Evolutionary conservation across 2,113 vertebrate species (phyloP).

Genomic region (Onychorhynchus coronatus): DNA sequence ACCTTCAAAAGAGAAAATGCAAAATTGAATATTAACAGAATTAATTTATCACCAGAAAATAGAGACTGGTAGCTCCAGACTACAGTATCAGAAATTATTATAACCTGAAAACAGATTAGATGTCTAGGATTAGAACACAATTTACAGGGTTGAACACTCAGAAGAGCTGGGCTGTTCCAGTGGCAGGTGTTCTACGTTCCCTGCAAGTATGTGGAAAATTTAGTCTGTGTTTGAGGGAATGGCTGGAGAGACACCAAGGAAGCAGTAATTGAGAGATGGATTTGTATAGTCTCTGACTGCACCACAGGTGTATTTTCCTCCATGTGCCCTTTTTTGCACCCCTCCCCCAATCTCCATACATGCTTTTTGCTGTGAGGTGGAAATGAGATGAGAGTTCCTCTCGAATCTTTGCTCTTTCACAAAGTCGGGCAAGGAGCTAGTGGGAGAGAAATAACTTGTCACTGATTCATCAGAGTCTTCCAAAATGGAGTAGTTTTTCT

Average conservation of each 20-base stretch:
- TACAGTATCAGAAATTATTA: neutral
- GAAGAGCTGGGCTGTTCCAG: neutral
- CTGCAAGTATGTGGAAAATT: neutral
- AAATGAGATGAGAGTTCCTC: neutral
- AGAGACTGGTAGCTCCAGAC: neutral
- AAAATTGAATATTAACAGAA: neutral
- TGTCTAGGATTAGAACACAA: neutral
- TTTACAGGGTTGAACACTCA: neutral
- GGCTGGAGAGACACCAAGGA: neutral
- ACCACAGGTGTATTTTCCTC: neutral
- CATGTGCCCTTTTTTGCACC: neutral
- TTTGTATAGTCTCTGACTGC: neutral
- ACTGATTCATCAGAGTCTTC: neutral
- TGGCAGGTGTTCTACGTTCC: neutral
- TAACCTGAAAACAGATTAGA: neutral
- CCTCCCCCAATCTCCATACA: neutral
- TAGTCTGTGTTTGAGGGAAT: neutral
- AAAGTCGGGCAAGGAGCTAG: neutral
- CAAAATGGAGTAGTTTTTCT: neutral
- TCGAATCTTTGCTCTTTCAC: neutral
- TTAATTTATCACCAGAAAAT: neutral
- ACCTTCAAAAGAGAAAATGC: slow-evolving; percentile 72
- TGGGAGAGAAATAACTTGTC: neutral
- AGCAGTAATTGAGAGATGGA: neutral
- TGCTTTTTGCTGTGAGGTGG: neutral